Conservation (phyloP, 2,113 vertebrate genomes). For the Stomatorhinus ivindoensis region DNA sequence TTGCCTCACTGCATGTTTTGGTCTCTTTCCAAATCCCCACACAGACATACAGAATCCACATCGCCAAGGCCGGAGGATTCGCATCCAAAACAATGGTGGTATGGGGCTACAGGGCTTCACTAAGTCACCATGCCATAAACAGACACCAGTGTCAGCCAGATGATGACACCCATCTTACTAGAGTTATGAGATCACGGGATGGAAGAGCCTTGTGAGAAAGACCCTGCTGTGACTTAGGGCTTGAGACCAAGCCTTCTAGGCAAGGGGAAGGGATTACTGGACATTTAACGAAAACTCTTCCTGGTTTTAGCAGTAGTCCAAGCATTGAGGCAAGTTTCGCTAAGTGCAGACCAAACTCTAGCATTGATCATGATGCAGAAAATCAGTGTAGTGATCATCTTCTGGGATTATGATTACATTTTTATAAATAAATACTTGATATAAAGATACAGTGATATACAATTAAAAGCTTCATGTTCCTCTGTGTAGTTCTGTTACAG, state of each 20-base stretch:
- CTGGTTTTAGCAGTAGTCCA: background rate
- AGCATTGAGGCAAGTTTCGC: background rate
- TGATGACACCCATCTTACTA: background rate
- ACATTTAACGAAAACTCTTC: background rate
- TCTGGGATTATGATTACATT: background rate
- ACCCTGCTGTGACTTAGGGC: background rate
- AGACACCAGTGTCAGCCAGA: background rate
- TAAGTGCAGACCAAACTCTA: background rate
- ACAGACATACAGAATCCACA: background rate
- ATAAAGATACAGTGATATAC: background rate
- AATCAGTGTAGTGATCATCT: background rate
- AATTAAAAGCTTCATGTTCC: background rate
- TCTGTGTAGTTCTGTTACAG: background rate
- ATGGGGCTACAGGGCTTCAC: background rate
- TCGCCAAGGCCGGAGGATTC: background rate
- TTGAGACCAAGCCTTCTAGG: background rate
- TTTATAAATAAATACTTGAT: background rate
- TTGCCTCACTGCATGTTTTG: background rate
- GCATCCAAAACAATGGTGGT: background rate
- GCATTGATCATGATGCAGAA: background rate
- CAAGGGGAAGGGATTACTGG: background rate
- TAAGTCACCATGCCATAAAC: background rate
- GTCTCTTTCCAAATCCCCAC: background rate
- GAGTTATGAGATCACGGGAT: background rate
- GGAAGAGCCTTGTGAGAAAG: background rate